Base-by-base conservation (phyloP, 1,140 invertebrate species). In the Probaryconus sp. region DNA sequence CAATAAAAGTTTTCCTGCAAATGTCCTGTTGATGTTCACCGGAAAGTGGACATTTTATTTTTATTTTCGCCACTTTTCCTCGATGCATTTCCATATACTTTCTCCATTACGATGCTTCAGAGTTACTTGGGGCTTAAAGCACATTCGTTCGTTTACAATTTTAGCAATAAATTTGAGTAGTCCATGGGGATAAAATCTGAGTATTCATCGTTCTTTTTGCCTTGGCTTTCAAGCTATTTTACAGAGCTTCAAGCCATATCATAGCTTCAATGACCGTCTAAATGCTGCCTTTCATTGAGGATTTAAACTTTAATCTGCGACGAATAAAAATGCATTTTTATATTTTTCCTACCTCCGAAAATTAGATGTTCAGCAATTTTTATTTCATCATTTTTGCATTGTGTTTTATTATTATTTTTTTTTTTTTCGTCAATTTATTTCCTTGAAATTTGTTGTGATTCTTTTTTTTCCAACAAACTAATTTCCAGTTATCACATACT, bases 151-250 rank as follows among this genome's bases (percentile, higher is more conserved):
- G 31, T 14, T 48, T 30, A 38, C 14, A 61, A 63, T 50, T 63
- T 60, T 31, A 20, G 43, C 55, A 26, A 58, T 58, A 58, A 45
- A 45, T 45, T 47, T 58, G 30, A 58, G 42, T 37, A 30, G 37
- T 31, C 26, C 17, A 14, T 5, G 35, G 28, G 53, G 28, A 43
- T 56, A 14, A 56, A 56, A 33, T 56, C 26, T 11, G 10, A 24
- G 26, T 10, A 20, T 56, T 56, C 53, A 28, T 38, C 18, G 33
- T 30, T 35, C 14, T 10, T 37, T 50, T 50, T 21, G 17, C 13
- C 6, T 6, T 10, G 21, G 18, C 20, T 38, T 26, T 53, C 16
- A 53, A 53, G 33, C 21, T 17, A 28, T 38, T 53, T 53, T 28
- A 18, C 33, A 26, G 20, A 26, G 21, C 9, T 38, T 28, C 18